phyloP scores from a whole-genome alignment of 2,797 vertebrate species.

The Anguilla obscura region DNA sequence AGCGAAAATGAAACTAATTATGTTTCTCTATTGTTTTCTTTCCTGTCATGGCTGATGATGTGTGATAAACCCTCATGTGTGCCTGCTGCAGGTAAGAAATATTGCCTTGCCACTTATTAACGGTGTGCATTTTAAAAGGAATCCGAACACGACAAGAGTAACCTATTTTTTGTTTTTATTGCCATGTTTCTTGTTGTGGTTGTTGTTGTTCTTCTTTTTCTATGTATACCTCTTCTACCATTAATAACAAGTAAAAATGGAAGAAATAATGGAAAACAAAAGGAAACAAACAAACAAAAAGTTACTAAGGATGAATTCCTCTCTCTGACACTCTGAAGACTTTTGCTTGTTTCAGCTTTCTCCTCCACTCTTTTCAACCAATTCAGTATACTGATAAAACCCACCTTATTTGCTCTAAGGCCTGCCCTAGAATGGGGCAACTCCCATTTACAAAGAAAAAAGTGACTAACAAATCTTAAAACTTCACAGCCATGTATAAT shows the following conservation, averaged over 20 bases:
- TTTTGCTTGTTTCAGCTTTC: neutral
- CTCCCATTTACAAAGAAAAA: too few relatives aligned
- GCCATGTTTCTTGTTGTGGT: neutral
- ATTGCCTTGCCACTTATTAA: neutral
- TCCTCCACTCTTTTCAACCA: neutral
- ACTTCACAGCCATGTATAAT: neutral
- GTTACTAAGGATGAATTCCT: neutral
- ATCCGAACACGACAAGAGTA: neutral
- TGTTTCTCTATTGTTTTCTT: constrained; percentile 8
- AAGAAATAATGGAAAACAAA: neutral
- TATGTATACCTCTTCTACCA: neutral
- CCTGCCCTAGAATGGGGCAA: too few relatives aligned
- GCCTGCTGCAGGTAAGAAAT: neutral
- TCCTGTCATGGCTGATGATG: neutral
- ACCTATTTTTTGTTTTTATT: neutral
- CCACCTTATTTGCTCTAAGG: neutral
- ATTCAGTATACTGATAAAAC: neutral
- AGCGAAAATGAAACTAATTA: neutral
- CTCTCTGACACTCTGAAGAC: neutral
- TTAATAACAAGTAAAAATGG: neutral
- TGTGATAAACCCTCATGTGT: neutral
- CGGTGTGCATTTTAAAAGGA: neutral
- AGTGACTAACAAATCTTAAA: neutral
- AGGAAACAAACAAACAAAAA: neutral
- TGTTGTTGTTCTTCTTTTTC: neutral